Base-by-base conservation (phyloP, 2,113 vertebrate genomes). In the Myrmophylax atrothorax region DNA sequence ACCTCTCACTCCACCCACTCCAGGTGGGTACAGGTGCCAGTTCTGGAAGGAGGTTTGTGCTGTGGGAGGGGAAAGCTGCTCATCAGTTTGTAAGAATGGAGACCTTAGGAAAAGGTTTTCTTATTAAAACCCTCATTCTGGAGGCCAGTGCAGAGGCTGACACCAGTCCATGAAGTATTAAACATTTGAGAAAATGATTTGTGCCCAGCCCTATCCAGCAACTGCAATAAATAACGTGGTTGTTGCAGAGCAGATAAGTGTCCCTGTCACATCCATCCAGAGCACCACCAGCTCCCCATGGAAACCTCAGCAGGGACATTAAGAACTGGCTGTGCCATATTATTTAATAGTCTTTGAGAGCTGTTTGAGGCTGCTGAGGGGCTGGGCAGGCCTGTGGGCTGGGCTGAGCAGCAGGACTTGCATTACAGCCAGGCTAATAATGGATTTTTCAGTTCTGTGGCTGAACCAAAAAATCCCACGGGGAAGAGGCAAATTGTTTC, bases 391-490 rank as follows among this genome's bases (percentile, higher is more conserved):
- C 64, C 85, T 38, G 69, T 49, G 44, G 67, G 83, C 70, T 44
- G 67, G 31, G 91, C 68, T 5, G 80, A 22, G 24, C 38, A 12
- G 75, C 46, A 87, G 69, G 77, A 56, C 38, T 89, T 73, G 85
- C 85, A 42, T 77, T 80, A 53, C 70, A 75, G 90, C 90, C 89
- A 81, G 76, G 90, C 89, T 92, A 90, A 77, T 94, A 95, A 92
- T 95, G 95, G 94, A 81, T 89, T 96, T 93, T 92, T 94, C 96
- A 90, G 92, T 37, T 84, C 77, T 81, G 83, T 78, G 95, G 83
- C 83, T 93, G 93, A 92, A 91, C 24, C 20, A 18, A 84, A 70
- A 80, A 88, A 44, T 93, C 94, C 94, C 96, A 17, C 2, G 66
- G 94, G 92, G 70, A 75, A 84, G 49, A 94, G 69, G 89, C 62